Percentiles rank a stretch among this genome's conserved stretches.
These are phyloP conservation scores for Apostichopus californicus DNA, from an alignment of 35 echinoderm and acorn worm genomes.

Conservation along the genomic window DNA sequence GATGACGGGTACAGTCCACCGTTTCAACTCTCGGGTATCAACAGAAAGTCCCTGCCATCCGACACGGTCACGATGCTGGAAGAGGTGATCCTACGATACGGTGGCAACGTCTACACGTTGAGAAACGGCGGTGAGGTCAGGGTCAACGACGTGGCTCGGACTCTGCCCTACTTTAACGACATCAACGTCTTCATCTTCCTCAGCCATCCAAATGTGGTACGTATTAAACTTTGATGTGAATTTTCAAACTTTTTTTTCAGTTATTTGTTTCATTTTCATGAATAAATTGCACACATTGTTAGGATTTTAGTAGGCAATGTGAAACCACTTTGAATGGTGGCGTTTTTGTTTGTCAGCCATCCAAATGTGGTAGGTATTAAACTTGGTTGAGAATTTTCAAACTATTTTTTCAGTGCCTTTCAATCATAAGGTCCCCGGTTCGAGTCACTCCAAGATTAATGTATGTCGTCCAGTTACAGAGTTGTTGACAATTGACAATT, in stretches of 20 bases:
- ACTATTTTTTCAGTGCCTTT: neutral
- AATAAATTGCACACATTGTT: neutral
- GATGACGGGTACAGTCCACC: conserved; percentile 22
- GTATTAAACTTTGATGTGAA: conserved; percentile 1
- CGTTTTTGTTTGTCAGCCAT: neutral
- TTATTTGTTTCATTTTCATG: neutral
- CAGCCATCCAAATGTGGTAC: conserved; percentile 41
- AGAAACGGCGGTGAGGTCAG: conserved; percentile 49
- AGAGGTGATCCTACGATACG: conserved; percentile 53
- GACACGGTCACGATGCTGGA: conserved; percentile 62
- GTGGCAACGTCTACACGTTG: conserved; percentile 49
- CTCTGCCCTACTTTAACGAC: conserved; percentile 32
- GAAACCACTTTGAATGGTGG: neutral
- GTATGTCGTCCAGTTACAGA: too few species aligned
- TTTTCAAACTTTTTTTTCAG: neutral
- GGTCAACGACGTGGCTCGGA: conserved; percentile 58
- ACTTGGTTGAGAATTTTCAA: neutral
- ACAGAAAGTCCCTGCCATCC: conserved; percentile 60
- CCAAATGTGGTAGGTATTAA: conserved; percentile 47
- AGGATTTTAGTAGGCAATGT: neutral
- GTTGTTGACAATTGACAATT: too few species aligned
- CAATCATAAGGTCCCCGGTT: too few species aligned
- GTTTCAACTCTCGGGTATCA: conserved; percentile 64
- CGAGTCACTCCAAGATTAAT: too few species aligned
- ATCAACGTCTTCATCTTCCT: conserved; percentile 24